Evolutionary conservation across 2,888 invertebrate genomes (phyloP), one percentile per base, ranked within the genome.

Genomic region (Atherix ibis): DNA sequence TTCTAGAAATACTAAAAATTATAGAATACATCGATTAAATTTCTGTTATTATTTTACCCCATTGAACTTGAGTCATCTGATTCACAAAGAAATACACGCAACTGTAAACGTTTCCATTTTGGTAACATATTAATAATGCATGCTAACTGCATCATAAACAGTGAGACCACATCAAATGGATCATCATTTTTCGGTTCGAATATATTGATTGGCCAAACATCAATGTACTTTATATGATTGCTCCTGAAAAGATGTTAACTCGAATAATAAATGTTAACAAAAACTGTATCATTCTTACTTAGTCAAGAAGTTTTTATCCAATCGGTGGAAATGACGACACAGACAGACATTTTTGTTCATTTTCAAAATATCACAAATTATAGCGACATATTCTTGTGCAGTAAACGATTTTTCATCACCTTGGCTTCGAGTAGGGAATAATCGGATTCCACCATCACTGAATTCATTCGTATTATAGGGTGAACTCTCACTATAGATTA

Each of bases 191-290:
- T 75, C 40, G 78, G 87, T 49, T 74, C 67, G 43, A 94, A 74
- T 44, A 92, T 76, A 56, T 97, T 94, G 2, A 94, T 80, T 2
- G 97, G 87, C 97, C 97, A 98, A 4, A 98, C 92, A 63, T 98
- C 98, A 37, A 98, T 89, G 62, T 79, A 88, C 44, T 74, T 72
- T 17, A 77, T 69, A 34, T 68, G 58, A 42, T 57, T 60, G 45
- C 57, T 59, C 36, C 58, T 37, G 24, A 37, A 36, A 39, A 37
- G 10, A 10, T 16, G 34, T 39, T 35, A 26, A 38, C 17, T 18
- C n/a, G 2, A 10, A 22, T 32, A 29, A 27, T 35, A 32, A 15
- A 35, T 17, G 16, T 27, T 14, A 29, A 32, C 33, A 37, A 31
- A 35, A 32, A 40, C 9, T 27, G 3, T 33, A 22, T 32, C 19